Evolutionary conservation across 2,797 vertebrate genomes (phyloP).

Genomic region (Clamator glandarius): DNA sequence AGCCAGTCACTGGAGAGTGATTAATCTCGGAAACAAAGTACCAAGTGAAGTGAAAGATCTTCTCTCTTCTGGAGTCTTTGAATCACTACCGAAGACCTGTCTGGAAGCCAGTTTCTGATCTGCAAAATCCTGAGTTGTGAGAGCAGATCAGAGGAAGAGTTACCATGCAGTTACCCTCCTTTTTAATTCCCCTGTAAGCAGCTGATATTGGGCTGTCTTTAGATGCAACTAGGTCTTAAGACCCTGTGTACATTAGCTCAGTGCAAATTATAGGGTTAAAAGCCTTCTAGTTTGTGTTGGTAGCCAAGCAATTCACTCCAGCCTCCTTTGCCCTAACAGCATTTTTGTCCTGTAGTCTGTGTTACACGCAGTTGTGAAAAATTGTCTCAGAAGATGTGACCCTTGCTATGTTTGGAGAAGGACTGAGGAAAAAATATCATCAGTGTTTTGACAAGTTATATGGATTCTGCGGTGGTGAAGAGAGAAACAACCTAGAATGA

Average conservation of each 20-base stretch:
- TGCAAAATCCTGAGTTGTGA: neutral
- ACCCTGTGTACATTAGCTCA: neutral
- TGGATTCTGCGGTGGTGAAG: conserved; percentile 1
- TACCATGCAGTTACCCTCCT: neutral
- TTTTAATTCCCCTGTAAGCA: neutral
- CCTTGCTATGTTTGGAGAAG: conserved; percentile 17
- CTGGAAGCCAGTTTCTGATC: neutral
- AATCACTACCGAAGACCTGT: neutral
- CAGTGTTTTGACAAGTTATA: neutral
- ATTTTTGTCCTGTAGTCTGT: neutral
- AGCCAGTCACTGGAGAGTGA: conserved; percentile 32
- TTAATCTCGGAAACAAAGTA: conserved; percentile 45
- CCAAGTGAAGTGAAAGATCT: conserved; percentile 16
- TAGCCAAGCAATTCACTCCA: neutral
- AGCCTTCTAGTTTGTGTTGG: neutral
- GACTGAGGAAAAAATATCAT: conserved; percentile 6
- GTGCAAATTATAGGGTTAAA: neutral
- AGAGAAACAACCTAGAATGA: neutral
- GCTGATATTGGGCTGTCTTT: neutral
- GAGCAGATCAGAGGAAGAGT: neutral
- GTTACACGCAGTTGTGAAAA: conserved; percentile 8
- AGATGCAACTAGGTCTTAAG: neutral
- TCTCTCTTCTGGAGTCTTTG: conserved; percentile 41
- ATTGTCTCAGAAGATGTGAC: neutral
- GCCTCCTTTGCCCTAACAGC: neutral